A percentile compares a stretch with the other conserved stretches of the same genome.
Evolutionary conservation across 2,113 vertebrate species (phyloP).

Genomic region (Periophthalmodon schlosseri): DNA sequence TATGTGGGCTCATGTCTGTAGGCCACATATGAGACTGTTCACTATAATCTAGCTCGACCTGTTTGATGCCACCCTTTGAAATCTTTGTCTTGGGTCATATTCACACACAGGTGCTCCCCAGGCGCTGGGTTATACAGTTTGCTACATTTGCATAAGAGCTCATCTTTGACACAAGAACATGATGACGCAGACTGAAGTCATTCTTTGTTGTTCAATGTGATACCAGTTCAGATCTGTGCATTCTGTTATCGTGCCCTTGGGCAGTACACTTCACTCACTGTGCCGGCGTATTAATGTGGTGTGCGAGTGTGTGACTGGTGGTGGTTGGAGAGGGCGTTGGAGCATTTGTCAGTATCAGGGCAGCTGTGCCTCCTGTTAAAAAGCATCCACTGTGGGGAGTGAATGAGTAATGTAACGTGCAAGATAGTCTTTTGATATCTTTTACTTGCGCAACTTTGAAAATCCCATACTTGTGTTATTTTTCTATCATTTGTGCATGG

Average conservation of each 20-base stretch:
- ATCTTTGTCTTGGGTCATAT: conserved; percentile 56
- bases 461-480: no score
- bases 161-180: conserved; percentile 60
- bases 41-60: conserved; percentile 50
- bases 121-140: conserved; percentile 36
- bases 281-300: not conserved
- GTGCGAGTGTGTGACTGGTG: not conserved
- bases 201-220: not conserved
- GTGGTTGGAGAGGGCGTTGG: not conserved
- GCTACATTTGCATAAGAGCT: conserved; percentile 60
- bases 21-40: conserved; percentile 44
- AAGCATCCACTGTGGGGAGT: not conserved
- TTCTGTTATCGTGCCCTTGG: not conserved
- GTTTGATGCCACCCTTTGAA: conserved; percentile 59
- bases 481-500: no score
- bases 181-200: conserved; percentile 60
- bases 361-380: no score
- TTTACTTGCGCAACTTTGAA: no score
- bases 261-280: not conserved
- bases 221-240: not conserved
- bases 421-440: no score
- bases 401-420: no score
- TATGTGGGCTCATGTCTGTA: conserved; percentile 31
- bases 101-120: conserved; percentile 52
- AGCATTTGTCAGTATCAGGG: not conserved